A percentile compares a stretch with the other conserved stretches of the same genome.
phyloP scores from a whole-genome alignment of 2,113 vertebrate genomes.

The Myiozetetes cayanensis region DNA sequence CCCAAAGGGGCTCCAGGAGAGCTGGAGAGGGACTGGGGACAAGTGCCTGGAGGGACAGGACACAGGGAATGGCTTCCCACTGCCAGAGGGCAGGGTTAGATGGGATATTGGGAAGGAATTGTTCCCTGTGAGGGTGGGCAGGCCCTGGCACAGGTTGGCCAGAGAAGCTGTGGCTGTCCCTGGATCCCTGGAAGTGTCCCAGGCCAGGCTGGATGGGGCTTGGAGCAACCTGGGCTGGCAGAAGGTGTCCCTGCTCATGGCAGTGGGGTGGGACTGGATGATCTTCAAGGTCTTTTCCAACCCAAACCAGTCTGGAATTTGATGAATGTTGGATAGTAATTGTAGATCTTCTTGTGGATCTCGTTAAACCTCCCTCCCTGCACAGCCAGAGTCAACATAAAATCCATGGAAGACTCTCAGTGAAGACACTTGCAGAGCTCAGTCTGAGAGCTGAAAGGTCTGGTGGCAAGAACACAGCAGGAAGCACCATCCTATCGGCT shows the following conservation, averaged over 20 bases:
- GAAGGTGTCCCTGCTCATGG: not conserved
- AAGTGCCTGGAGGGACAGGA: not conserved
- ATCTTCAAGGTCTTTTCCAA: not conserved
- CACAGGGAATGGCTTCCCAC: not conserved
- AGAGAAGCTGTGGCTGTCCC: not conserved
- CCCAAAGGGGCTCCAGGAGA: not conserved
- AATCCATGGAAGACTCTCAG: not conserved
- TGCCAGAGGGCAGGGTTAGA: not conserved
- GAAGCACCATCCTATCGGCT: not conserved
- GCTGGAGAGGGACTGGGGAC: not conserved
- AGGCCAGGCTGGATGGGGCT: not conserved
- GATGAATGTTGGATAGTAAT: not conserved
- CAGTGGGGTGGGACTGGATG: not conserved
- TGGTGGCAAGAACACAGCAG: not conserved
- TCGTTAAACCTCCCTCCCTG: not conserved
- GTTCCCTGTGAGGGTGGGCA: not conserved
- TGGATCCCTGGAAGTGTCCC: not conserved
- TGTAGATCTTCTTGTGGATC: not conserved
- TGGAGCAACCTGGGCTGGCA: not conserved
- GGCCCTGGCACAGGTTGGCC: not conserved
- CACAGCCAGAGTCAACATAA: not conserved
- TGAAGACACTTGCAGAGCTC: not conserved
- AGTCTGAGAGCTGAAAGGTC: not conserved
- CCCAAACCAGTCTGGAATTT: not conserved
- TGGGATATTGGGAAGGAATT: not conserved